A percentile compares a stretch with the other conserved stretches of the same genome.
phyloP scores from a whole-genome alignment of 2,888 invertebrate genomes.

The Cyaniris semiargus region DNA sequence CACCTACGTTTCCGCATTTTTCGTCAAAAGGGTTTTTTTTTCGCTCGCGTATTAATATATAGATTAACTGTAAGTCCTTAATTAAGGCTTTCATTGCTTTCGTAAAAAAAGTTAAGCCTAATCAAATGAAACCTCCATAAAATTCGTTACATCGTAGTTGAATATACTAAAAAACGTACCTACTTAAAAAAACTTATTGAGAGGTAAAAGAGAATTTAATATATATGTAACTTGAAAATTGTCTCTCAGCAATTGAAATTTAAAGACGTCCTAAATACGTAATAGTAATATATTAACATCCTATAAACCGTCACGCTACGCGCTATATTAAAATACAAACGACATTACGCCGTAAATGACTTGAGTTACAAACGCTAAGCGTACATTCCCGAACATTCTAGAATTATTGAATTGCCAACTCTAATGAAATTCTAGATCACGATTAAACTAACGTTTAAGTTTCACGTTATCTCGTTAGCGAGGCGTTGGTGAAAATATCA shows the following conservation, averaged over 20 bases:
- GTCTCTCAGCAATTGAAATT: not conserved
- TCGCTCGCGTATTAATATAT: too few relatives aligned
- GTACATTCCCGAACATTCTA: not conserved
- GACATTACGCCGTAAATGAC: slow-evolving; percentile 1
- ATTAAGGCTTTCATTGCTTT: too few relatives aligned
- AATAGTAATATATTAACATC: not conserved
- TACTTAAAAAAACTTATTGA: too few relatives aligned
- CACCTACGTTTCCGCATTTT: too few relatives aligned
- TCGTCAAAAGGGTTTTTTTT: too few relatives aligned
- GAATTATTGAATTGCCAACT: slow-evolving; percentile 15
- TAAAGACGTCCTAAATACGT: not conserved
- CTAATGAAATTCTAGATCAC: slow-evolving; percentile 24
- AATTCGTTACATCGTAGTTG: too few relatives aligned
- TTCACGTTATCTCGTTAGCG: not conserved
- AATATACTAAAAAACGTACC: too few relatives aligned
- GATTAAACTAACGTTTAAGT: slow-evolving; percentile 9
- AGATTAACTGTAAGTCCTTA: too few relatives aligned
- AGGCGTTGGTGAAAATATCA: slow-evolving; percentile 10
- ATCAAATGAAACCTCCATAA: too few relatives aligned
- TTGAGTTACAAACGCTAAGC: slow-evolving; percentile 15
- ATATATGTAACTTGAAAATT: not conserved
- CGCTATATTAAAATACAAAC: not conserved
- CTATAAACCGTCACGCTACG: not conserved
- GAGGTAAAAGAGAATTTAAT: too few relatives aligned
- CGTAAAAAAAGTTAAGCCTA: too few relatives aligned